phyloP scores from a whole-genome alignment of 1,140 invertebrate species.

The Caenorhabditis brenneri region DNA sequence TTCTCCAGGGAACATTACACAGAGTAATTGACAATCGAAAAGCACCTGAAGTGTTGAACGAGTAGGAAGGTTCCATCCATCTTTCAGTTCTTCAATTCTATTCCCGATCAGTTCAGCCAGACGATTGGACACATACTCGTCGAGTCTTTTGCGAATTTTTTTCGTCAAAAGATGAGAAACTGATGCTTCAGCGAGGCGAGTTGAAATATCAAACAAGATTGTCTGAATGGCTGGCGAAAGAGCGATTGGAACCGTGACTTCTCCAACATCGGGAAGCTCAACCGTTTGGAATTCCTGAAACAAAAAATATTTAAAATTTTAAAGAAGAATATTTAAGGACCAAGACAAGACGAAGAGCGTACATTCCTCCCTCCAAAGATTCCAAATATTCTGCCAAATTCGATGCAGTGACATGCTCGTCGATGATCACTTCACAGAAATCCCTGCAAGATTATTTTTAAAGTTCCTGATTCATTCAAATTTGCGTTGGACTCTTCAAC shows the following conservation, averaged over 20 bases:
- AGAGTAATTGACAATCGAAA: background rate
- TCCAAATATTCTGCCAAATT: background rate
- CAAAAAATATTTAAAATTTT: background rate
- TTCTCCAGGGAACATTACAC: conserved; percentile 8
- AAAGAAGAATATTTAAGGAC: background rate
- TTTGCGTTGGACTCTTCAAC: too few species aligned
- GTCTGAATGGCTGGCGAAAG: conserved; percentile 28
- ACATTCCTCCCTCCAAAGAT: background rate
- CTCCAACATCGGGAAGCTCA: conserved; percentile 40
- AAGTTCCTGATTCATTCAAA: background rate
- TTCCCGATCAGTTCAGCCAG: background rate
- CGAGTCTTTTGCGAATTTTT: conserved; percentile 20
- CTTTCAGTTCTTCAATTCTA: background rate
- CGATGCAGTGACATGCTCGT: background rate
- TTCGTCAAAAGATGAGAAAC: conserved; percentile 48
- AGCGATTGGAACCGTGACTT: conserved; percentile 43
- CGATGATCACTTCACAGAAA: conserved; percentile 1
- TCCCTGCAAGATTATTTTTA: background rate
- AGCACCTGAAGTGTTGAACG: background rate
- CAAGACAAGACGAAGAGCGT: conserved; percentile 34
- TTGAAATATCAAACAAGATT: conserved; percentile 33
- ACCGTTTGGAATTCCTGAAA: conserved; percentile 22
- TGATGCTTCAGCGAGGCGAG: conserved; percentile 17
- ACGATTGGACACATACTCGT: background rate
- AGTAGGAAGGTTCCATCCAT: background rate